Evolutionary conservation across 92 coral and sea anemone genomes (phyloP).

Genomic region (Desmophyllum pertusum): DNA sequence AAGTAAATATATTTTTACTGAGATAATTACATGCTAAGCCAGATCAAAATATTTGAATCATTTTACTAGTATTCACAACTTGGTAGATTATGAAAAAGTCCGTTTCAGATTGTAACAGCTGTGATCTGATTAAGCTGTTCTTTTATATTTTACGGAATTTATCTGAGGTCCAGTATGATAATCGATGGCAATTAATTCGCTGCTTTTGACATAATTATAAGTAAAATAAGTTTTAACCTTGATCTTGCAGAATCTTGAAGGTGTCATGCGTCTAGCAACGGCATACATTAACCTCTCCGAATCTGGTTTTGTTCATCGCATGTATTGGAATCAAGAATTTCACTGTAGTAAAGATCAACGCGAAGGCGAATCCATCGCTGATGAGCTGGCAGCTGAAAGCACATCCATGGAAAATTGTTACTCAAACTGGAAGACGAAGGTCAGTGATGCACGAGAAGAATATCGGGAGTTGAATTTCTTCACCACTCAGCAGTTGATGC

Average conservation of each 20-base stretch:
- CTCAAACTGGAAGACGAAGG: conserved; percentile 55
- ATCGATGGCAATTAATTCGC: too few species aligned
- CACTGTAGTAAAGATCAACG: conserved; percentile 56
- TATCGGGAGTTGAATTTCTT: conserved; percentile 72
- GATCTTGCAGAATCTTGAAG: conserved; percentile 63
- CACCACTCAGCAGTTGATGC: conserved; percentile 76
- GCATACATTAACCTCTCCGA: conserved; percentile 56
- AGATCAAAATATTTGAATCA: too few species aligned
- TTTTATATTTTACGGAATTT: too few species aligned
- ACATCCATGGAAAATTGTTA: conserved; percentile 62
- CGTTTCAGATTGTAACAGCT: too few species aligned
- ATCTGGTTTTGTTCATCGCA: conserved; percentile 63
- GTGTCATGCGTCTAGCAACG: conserved; percentile 58
- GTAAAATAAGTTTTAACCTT: too few species aligned
- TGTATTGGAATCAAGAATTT: conserved; percentile 69
- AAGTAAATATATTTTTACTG: too few species aligned
- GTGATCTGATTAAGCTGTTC: too few species aligned
- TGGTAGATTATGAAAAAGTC: not conserved
- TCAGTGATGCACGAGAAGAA: conserved; percentile 51
- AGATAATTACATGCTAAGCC: too few species aligned
- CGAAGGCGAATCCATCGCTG: conserved; percentile 44
- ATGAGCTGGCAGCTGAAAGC: conserved; percentile 53
- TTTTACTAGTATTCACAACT: not conserved
- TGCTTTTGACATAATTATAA: too few species aligned
- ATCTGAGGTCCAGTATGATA: too few species aligned